Evolutionary conservation across 35 echinoderm and acorn worm genomes (phyloP).

Genomic region (Apostichopus japonicus): DNA sequence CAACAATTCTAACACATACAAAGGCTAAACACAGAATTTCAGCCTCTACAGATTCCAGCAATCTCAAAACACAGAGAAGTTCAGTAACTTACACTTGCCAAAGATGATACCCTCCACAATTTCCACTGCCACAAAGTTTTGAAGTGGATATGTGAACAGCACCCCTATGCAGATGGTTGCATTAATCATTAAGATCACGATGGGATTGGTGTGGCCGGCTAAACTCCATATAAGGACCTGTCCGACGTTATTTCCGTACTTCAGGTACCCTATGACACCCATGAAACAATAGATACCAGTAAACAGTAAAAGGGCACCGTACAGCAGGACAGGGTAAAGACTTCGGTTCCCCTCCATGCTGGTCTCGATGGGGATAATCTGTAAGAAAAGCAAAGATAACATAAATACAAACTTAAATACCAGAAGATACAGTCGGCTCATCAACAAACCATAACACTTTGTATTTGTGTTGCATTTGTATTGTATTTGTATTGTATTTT

Average conservation of each 20-base stretch:
- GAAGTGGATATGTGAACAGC: constrained; percentile 85
- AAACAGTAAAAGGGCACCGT: constrained; percentile 69
- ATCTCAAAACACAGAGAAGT: not conserved
- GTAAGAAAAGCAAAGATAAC: not conserved
- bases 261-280: constrained; percentile 84
- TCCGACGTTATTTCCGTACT: constrained; percentile 59
- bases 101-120: constrained; percentile 77
- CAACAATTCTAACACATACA: not conserved
- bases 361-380: constrained; percentile 97
- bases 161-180: constrained; percentile 69
- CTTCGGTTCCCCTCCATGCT: constrained; percentile 86
- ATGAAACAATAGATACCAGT: constrained; percentile 73
- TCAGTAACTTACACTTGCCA: constrained; percentile 54
- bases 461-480: no score
- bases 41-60: not conserved
- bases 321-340: constrained; percentile 77
- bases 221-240: constrained; percentile 92
- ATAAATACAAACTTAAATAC: no score
- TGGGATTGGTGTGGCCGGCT: not conserved
- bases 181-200: constrained; percentile 53
- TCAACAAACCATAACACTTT: no score
- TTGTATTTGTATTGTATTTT: no score
- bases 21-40: not conserved
- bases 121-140: constrained; percentile 84
- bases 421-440: no score